Percentiles rank a stretch among this genome's conserved stretches.
phyloP scores from a whole-genome alignment of 2,113 vertebrate species.

The Emydocephalus ijimae region DNA sequence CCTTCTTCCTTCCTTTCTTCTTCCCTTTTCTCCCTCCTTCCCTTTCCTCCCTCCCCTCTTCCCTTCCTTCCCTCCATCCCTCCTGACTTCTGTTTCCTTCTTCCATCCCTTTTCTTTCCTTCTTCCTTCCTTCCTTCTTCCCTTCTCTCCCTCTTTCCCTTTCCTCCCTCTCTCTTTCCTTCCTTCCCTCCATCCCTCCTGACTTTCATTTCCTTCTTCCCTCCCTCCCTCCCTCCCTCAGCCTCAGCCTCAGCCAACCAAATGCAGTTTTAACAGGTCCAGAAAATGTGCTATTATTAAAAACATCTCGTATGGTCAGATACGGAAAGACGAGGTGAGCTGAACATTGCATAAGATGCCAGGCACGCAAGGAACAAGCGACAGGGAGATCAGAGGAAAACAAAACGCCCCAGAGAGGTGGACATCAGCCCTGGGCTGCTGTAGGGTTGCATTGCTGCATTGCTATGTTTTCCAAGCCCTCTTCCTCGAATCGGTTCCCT shows the following conservation, averaged over 20 bases:
- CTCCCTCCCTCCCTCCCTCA: neutral
- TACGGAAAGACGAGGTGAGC: neutral
- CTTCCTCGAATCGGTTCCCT: neutral
- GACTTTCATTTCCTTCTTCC: no score
- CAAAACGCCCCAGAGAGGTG: neutral
- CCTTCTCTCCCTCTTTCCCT: no score
- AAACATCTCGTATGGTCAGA: neutral
- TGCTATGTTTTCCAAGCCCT: neutral
- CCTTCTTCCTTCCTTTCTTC: no score
- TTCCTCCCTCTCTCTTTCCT: rapidly evolving
- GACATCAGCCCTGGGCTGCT: no score
- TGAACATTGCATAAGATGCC: neutral
- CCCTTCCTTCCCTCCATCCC: no score
- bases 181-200: no score
- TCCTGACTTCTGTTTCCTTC: no score
- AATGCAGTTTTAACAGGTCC: neutral
- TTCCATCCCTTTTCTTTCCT: no score
- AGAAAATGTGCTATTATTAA: neutral
- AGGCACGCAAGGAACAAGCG: neutral
- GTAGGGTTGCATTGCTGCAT: neutral
- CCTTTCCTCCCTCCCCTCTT: rapidly evolving
- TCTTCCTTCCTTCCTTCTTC: no score
- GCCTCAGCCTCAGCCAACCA: neutral
- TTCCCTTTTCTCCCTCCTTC: no score
- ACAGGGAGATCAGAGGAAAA: neutral